Evolutionary conservation across 2,888 invertebrate genomes (phyloP).

Genomic region (Drosophila subsilvestris): DNA sequence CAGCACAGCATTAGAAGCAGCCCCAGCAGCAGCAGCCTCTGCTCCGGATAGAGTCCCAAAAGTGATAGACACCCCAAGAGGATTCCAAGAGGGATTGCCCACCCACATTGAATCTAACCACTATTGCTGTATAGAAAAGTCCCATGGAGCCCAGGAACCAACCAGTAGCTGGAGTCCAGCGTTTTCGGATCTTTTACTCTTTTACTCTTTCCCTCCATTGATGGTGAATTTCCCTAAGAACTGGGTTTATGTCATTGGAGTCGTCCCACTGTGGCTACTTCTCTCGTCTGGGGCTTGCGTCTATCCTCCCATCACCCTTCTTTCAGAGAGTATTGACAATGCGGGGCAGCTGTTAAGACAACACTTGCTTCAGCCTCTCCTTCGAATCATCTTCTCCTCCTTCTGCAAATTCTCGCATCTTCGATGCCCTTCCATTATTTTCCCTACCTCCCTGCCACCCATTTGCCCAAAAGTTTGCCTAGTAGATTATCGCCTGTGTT

Average conservation of each 20-base stretch:
- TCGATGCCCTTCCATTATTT: conserved; percentile 24
- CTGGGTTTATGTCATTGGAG: neutral
- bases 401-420: conserved; percentile 24
- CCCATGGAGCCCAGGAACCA: neutral
- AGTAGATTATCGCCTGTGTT: conserved; percentile 71
- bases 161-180: no score
- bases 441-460: conserved; percentile 9
- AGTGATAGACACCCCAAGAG: conserved; percentile 15
- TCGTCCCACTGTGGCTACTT: neutral
- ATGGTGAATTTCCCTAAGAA: neutral
- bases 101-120: neutral
- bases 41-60: conserved; percentile 15
- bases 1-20: neutral
- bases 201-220: neutral
- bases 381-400: conserved; percentile 3
- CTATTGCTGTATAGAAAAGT: no score
- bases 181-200: neutral
- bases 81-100: neutral
- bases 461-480: conserved; percentile 60
- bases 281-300: neutral
- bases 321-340: conserved; percentile 56
- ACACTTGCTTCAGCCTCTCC: conserved; percentile 26
- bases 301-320: conserved; percentile 4
- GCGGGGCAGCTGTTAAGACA: conserved; percentile 60
- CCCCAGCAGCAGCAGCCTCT: conserved; percentile 16